Conservation (phyloP, 2,797 vertebrate species). For the Centropyge bicolor region DNA sequence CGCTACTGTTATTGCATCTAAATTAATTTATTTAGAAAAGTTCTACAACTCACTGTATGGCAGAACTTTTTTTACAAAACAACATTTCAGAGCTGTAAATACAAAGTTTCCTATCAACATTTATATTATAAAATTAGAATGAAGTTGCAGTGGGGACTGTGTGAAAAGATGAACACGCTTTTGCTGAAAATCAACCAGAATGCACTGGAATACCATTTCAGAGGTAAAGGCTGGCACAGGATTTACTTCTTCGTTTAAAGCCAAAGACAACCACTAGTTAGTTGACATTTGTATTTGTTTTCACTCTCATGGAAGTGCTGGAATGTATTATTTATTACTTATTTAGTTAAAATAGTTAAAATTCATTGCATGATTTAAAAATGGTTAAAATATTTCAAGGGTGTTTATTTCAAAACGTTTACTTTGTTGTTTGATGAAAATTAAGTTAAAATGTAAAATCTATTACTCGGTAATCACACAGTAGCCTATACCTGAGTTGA, state of each 20-base stretch:
- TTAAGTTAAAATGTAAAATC: too few species aligned
- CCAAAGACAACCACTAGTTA: background rate
- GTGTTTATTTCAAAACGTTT: too few species aligned
- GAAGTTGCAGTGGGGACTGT: slow-evolving; percentile 1
- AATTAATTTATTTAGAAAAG: slow-evolving; percentile 38
- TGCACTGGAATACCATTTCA: background rate
- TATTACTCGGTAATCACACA: too few species aligned
- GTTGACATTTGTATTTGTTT: too few species aligned
- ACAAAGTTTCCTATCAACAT: slow-evolving; percentile 2
- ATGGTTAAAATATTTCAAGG: too few species aligned
- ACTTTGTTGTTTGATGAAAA: too few species aligned
- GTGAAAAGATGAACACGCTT: background rate
- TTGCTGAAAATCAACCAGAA: background rate
- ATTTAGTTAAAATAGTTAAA: too few species aligned
- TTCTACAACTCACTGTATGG: slow-evolving; percentile 23
- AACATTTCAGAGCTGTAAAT: slow-evolving; percentile 19
- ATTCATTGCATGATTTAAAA: too few species aligned
- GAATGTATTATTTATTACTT: too few species aligned
- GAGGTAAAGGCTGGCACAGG: background rate
- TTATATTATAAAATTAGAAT: slow-evolving; percentile 21
- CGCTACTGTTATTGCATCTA: slow-evolving; percentile 24
- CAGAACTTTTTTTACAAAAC: slow-evolving; percentile 32
- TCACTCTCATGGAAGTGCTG: background rate
- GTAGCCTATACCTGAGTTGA: too few species aligned
- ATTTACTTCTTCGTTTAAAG: background rate